Percentiles rank a stretch among this genome's conserved stretches.
These are phyloP conservation scores for Drosophila burlai DNA, from an alignment of 1,140 invertebrate genomes.

Conservation along the genomic window DNA sequence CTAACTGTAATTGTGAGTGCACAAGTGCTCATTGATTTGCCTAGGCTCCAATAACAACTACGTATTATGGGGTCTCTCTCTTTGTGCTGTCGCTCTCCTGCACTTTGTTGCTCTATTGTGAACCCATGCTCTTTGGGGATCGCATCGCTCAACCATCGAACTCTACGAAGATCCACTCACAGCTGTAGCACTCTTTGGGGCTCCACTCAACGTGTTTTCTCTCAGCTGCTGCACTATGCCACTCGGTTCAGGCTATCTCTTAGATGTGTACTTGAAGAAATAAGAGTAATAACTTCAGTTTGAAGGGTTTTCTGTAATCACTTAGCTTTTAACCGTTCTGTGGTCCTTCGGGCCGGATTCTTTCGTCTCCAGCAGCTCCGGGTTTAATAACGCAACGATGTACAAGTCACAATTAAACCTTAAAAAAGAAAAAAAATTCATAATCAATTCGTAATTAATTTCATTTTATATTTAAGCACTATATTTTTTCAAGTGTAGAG, in stretches of 20 bases:
- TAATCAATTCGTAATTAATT: neutral
- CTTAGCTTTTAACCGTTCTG: too few relatives aligned
- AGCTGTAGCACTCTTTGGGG: conserved; percentile 12
- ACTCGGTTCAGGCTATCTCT: neutral
- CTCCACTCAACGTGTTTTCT: conserved; percentile 9
- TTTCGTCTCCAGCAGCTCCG: too few relatives aligned
- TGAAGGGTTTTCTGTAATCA: neutral
- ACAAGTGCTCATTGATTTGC: conserved; percentile 80
- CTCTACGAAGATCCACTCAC: conserved; percentile 9
- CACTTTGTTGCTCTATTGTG: conserved; percentile 8
- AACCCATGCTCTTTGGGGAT: neutral
- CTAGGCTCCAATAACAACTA: conserved; percentile 46
- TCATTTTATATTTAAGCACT: neutral
- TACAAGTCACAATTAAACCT: too few relatives aligned
- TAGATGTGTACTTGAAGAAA: neutral
- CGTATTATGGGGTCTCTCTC: neutral
- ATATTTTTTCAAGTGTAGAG: neutral
- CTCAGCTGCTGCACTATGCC: conserved; percentile 16
- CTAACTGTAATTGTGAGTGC: conserved; percentile 71
- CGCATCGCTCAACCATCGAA: neutral
- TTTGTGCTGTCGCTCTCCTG: neutral
- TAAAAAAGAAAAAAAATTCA: too few relatives aligned
- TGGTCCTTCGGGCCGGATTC: neutral
- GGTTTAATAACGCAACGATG: too few relatives aligned
- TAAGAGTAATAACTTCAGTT: neutral